Evolutionary conservation across 2,797 vertebrate genomes (phyloP).

Genomic region (Eleutherodactylus coqui): DNA sequence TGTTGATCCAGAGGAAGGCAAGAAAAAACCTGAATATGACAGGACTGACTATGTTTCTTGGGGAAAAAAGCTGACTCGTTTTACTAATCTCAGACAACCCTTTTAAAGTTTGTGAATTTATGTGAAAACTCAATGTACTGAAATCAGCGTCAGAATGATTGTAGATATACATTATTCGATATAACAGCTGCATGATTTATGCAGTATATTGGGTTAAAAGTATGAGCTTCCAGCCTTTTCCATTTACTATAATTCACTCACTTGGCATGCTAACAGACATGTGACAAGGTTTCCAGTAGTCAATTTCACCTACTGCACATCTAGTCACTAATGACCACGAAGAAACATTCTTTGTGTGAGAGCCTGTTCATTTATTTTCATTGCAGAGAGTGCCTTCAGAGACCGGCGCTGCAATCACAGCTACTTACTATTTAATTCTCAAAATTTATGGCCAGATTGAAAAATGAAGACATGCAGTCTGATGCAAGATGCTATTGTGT

Average conservation of each 20-base stretch:
- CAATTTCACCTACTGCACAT: constrained; percentile 79
- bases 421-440: constrained; percentile 88
- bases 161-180: too few relatives aligned
- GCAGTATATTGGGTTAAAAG: background rate
- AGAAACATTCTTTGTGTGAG: constrained; percentile 90
- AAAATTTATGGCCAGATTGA: constrained; percentile 88
- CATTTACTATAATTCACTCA: constrained; percentile 48
- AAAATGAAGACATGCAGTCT: constrained; percentile 84
- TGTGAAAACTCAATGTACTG: too few relatives aligned
- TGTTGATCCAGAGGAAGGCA: too few relatives aligned
- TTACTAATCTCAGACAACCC: too few relatives aligned
- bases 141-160: too few relatives aligned
- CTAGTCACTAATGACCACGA: constrained; percentile 88
- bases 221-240: background rate
- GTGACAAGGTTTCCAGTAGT: constrained; percentile 70
- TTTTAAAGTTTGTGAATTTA: too few relatives aligned
- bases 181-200: background rate
- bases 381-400: constrained; percentile 84
- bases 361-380: constrained; percentile 91
- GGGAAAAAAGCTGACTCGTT: too few relatives aligned
- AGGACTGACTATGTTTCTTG: too few relatives aligned
- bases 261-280: constrained; percentile 53
- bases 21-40: too few relatives aligned
- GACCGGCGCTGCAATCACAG: constrained; percentile 84
- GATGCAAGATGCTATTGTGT: constrained; percentile 78